These are phyloP conservation scores for Mycalesis mineus DNA, from an alignment of 2,888 invertebrate species.

Conservation along the genomic window DNA sequence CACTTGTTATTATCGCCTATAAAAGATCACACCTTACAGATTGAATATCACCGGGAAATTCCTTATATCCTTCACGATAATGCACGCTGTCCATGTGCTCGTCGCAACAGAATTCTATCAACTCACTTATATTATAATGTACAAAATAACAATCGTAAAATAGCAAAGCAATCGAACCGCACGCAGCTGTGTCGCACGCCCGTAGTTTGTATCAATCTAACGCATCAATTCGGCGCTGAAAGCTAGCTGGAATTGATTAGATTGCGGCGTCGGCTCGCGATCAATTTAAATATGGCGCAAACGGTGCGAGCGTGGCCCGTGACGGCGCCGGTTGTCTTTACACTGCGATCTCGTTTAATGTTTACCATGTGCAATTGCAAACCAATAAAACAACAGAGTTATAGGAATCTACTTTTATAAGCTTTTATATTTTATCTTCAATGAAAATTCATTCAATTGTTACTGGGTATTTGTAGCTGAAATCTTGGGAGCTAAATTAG, in stretches of 20 bases:
- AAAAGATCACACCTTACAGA: too few species aligned
- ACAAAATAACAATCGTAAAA: neutral
- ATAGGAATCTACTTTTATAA: too few species aligned
- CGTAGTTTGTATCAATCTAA: conserved; percentile 6
- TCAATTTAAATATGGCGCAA: conserved; percentile 61
- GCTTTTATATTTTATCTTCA: too few species aligned
- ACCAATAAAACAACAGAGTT: too few species aligned
- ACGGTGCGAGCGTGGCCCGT: conserved; percentile 35
- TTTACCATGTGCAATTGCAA: neutral
- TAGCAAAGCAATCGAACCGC: neutral
- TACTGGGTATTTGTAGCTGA: too few species aligned
- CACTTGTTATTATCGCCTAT: too few species aligned
- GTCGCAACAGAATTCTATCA: neutral
- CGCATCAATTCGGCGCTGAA: conserved; percentile 12
- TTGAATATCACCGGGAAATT: too few species aligned
- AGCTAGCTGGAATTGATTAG: conserved; percentile 16
- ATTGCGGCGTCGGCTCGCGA: conserved; percentile 28
- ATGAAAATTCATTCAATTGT: too few species aligned
- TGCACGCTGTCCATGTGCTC: too few species aligned
- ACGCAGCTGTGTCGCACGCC: neutral
- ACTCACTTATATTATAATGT: neutral
- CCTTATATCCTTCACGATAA: too few species aligned
- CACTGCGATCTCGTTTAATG: neutral
- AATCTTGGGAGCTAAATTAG: too few species aligned
- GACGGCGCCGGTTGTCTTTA: conserved; percentile 1